Evolutionary conservation across 2,888 invertebrate species (phyloP).

Genomic region (Apodemia mormo): DNA sequence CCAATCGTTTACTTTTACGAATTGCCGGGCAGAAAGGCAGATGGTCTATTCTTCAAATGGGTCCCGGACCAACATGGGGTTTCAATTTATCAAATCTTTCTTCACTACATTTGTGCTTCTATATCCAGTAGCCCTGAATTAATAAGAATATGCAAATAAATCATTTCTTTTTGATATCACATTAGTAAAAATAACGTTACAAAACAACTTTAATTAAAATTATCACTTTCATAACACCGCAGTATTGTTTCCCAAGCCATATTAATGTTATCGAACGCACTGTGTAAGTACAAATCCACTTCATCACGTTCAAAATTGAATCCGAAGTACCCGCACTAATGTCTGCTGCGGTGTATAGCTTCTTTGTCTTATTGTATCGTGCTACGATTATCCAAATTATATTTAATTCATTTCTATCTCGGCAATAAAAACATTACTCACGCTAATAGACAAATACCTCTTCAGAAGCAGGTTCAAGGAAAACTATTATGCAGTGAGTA

Average conservation of each 20-base stretch:
- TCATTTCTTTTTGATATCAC: not conserved
- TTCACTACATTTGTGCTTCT: no score
- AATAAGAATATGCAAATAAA: no score
- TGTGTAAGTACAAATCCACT: constrained; percentile 63
- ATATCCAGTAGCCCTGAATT: no score
- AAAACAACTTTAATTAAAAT: not conserved
- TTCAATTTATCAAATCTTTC: no score
- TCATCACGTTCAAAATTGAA: constrained; percentile 82
- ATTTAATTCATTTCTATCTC: constrained; percentile 79
- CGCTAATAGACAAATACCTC: not conserved
- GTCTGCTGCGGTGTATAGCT: constrained; percentile 62
- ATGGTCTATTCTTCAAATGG: no score
- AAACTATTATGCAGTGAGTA: no score
- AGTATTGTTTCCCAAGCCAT: constrained; percentile 7
- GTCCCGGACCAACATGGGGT: no score
- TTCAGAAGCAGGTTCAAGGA: no score
- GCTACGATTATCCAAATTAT: constrained; percentile 79
- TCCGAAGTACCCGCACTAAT: constrained; percentile 67
- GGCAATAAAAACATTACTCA: constrained; percentile 24
- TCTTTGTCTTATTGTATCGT: constrained; percentile 76
- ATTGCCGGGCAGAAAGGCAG: no score
- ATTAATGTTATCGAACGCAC: constrained; percentile 40
- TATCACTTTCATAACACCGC: not conserved
- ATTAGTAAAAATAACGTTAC: not conserved
- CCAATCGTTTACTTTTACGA: no score